Evolutionary conservation across 2,888 invertebrate species (phyloP).

Genomic region (Gibbula magus): DNA sequence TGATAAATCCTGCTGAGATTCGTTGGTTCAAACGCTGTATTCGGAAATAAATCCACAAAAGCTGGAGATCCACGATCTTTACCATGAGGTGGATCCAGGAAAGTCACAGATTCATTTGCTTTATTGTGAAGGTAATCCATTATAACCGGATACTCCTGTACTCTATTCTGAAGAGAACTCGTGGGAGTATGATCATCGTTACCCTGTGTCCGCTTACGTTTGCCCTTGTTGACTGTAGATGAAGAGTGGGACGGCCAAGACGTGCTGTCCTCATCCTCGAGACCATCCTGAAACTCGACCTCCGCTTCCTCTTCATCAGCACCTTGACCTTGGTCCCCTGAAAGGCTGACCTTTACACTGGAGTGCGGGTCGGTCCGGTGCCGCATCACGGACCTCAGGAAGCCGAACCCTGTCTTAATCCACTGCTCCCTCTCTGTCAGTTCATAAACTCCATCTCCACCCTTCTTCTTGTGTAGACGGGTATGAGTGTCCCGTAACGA

Average conservation of each 20-base stretch:
- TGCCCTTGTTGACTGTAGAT: slow-evolving; percentile 19
- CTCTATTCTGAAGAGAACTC: slow-evolving; percentile 32
- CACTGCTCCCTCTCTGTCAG: slow-evolving; percentile 37
- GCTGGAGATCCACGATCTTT: no score
- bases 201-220: slow-evolving; percentile 2
- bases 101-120: not conserved
- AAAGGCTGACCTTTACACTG: slow-evolving; percentile 32
- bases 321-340: slow-evolving; percentile 16
- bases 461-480: slow-evolving; percentile 39
- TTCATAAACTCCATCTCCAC: slow-evolving; percentile 30
- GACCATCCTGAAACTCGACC: not conserved
- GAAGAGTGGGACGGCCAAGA: no score
- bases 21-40: not conserved
- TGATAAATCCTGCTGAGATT: slow-evolving; percentile 26
- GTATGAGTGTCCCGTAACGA: slow-evolving; percentile 36
- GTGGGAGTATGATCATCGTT: slow-evolving; percentile 16
- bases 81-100: no score
- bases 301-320: slow-evolving; percentile 30
- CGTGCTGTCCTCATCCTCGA: slow-evolving; percentile 14
- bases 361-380: slow-evolving; percentile 17
- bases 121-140: slow-evolving; percentile 26
- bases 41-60: no score
- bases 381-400: slow-evolving; percentile 29
- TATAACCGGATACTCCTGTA: slow-evolving; percentile 28
- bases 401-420: slow-evolving; percentile 33